phyloP scores from a whole-genome alignment of 2,113 vertebrate species.

The Aptenodytes forsteri region DNA sequence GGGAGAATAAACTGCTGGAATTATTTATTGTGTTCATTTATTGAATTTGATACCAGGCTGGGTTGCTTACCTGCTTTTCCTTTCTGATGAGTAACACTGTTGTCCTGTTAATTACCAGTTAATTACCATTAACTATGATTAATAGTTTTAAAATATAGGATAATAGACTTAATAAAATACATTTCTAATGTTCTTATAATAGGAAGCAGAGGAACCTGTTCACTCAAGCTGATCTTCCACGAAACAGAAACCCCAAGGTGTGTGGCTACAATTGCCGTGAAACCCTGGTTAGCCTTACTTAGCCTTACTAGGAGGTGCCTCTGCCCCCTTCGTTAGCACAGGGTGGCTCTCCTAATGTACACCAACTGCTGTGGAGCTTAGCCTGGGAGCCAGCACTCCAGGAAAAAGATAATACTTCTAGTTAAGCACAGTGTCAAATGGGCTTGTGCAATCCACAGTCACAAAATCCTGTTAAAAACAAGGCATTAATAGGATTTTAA shows the following conservation, averaged over 20 bases:
- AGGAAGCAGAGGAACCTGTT: background rate
- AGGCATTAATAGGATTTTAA: slow-evolving; percentile 1
- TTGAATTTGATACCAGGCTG: background rate
- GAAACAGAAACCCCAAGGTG: background rate
- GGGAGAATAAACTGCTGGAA: background rate
- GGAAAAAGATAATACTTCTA: background rate
- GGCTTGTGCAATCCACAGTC: background rate
- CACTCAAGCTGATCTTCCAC: background rate
- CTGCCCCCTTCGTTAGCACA: background rate
- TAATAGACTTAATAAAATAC: background rate
- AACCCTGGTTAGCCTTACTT: background rate
- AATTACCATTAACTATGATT: background rate
- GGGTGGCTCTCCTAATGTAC: background rate
- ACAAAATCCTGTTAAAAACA: background rate
- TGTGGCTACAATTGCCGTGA: background rate
- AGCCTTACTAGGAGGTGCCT: background rate
- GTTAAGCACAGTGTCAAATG: background rate
- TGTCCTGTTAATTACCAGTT: background rate
- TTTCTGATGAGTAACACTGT: background rate
- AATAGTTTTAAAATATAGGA: background rate
- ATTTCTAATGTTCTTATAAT: background rate
- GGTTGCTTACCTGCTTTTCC: background rate
- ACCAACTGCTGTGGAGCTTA: background rate
- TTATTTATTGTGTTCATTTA: background rate
- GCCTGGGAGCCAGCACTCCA: background rate